Base-by-base conservation (phyloP, 2,888 invertebrate genomes). In the Oasisia sp. region DNA sequence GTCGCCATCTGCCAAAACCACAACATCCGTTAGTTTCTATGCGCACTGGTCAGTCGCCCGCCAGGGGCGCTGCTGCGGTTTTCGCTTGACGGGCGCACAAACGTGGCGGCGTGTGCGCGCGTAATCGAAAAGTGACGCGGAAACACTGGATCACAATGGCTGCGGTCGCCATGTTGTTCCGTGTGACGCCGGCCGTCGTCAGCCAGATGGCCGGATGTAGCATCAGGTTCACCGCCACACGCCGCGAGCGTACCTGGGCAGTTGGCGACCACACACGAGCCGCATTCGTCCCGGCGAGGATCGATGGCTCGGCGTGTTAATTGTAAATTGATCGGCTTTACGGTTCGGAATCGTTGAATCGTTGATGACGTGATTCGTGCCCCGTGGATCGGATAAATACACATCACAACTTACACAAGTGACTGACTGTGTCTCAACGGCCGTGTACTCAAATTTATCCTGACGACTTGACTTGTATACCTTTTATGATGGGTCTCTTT, bases 1-100 rank as follows among this genome's bases (percentile, higher is more conserved):
- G 5, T 7, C 74, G n/a, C 74, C 74, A 74, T 74, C 74, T 74
- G 74, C 74, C 74, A 27, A 74, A 74, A 74, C 74, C 74, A 74
- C 74, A 74, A 74, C 74, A 27, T 74, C 74, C 74, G 27, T 74
- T 74, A 74, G 74, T 74, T 74, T 74, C 74, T 74, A 74, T 27
- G 74, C 27, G 74, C 74, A 74, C 74, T 74, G 74, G 74, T 74
- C 74, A 74, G 74, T 27, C 74, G 27, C 74, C 74, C 74, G 74
- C 74, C 74, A 74, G 74, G 74, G 74, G 74, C 74, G 74, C 74
- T 74, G 74, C 7, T 74, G 74, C 74, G 74, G 74, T 74, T 74
- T 74, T 74, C 74, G 74, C n/a, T 74, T 74, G 74, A 74, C 74
- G n/a, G 7, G 74, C 74, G 74, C 14, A 74, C n/a, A 74, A 74